A percentile compares a stretch with the other conserved stretches of the same genome.
Conservation (phyloP, 92 coral and sea anemone species). For the Desmophyllum pertusum region DNA sequence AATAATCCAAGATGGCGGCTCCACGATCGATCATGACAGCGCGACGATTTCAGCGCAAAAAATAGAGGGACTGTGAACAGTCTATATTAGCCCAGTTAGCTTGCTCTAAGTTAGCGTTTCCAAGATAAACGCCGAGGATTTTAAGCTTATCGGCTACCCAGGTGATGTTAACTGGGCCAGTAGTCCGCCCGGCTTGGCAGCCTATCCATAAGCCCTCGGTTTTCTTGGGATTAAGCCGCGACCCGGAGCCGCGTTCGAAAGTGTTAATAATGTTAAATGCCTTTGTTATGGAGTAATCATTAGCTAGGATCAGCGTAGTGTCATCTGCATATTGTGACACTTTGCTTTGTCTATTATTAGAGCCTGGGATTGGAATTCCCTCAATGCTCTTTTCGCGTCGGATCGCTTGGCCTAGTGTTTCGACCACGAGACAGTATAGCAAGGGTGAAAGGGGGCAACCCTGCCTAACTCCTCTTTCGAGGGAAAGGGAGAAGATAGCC, state of each 20-base stretch:
- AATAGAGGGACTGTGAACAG: no score
- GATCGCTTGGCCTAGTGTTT: conserved; percentile 14
- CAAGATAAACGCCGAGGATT: conserved; percentile 50
- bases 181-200: conserved; percentile 21
- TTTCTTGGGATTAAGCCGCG: neutral
- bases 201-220: conserved; percentile 62
- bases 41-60: no score
- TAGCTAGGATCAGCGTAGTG: neutral
- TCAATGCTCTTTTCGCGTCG: neutral
- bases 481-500: neutral
- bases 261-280: neutral
- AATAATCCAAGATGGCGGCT: no score
- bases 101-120: conserved; percentile 19
- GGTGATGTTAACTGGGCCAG: conserved; percentile 39
- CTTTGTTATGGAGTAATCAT: neutral
- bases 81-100: conserved; percentile 50
- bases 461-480: neutral
- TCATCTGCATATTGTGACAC: neutral
- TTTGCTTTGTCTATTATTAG: neutral
- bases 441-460: neutral
- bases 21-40: no score
- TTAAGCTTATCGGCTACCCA: conserved; percentile 52
- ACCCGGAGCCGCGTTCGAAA: neutral
- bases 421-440: neutral
- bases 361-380: neutral